Conservation (phyloP, 2,888 invertebrate genomes). For the Spisula subtruncata region DNA sequence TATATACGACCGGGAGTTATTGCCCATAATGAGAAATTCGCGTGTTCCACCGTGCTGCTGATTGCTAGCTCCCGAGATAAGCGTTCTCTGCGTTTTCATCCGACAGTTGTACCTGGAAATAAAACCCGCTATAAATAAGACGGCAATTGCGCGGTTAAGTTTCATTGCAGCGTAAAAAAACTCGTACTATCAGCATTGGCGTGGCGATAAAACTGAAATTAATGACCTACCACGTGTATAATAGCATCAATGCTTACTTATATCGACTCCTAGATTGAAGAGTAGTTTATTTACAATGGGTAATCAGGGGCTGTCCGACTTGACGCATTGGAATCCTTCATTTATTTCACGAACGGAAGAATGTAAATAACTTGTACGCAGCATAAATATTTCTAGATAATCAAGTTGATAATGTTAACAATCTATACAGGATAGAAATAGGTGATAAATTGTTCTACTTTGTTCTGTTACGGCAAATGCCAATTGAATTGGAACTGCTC, state of each 20-base stretch:
- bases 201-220: conserved; percentile 36
- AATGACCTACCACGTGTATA: conserved; percentile 25
- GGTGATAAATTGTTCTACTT: neutral
- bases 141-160: conserved; percentile 44
- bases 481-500: neutral
- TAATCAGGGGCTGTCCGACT: neutral
- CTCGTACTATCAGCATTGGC: conserved; percentile 47
- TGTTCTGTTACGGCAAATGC: neutral
- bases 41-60: conserved; percentile 4
- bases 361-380: neutral
- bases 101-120: conserved; percentile 34
- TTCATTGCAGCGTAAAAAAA: conserved; percentile 43
- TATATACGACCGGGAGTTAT: conserved; percentile 33
- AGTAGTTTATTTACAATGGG: neutral
- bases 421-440: neutral
- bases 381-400: conserved; percentile 14
- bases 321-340: neutral
- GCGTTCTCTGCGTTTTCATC: neutral
- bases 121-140: conserved; percentile 46
- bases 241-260: neutral
- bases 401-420: neutral
- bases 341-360: neutral
- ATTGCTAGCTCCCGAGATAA: conserved; percentile 37
- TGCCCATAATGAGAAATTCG: conserved; percentile 39
- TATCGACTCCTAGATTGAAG: neutral